Evolutionary conservation across 2,888 invertebrate genomes (phyloP).

Genomic region (Automeris io): DNA sequence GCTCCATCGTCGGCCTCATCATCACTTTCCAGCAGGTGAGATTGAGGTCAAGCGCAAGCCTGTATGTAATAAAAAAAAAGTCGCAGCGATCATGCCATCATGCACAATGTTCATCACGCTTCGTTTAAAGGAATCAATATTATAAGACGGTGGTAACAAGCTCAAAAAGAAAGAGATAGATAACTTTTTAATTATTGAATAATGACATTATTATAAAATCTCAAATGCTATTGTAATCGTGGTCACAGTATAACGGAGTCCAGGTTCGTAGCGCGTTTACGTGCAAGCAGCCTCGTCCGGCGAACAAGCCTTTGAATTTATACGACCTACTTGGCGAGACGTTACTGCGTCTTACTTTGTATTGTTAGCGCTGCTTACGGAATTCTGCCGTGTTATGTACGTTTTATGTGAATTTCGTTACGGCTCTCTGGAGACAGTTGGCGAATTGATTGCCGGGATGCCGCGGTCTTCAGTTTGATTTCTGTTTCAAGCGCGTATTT

Average conservation of each 20-base stretch:
- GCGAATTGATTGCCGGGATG: neutral
- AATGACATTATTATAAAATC: slow-evolving; percentile 1
- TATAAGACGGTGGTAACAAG: no score
- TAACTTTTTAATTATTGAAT: no score
- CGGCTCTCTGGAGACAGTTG: neutral
- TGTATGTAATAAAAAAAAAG: no score
- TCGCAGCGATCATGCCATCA: no score
- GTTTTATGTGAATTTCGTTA: slow-evolving; percentile 7
- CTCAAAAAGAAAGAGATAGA: no score
- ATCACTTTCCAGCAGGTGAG: no score
- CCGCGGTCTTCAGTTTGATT: neutral
- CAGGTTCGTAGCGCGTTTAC: slow-evolving; percentile 29
- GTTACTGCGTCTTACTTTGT: slow-evolving; percentile 30
- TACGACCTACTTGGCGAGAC: slow-evolving; percentile 50
- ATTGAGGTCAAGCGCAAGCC: no score
- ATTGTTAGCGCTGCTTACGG: slow-evolving; percentile 19
- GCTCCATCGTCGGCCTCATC: no score
- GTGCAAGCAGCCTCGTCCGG: slow-evolving; percentile 26
- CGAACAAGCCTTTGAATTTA: slow-evolving; percentile 46
- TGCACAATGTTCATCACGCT: no score
- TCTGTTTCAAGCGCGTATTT: neutral
- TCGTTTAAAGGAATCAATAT: no score
- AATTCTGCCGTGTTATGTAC: slow-evolving; percentile 18
- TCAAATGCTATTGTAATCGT: neutral
- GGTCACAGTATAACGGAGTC: slow-evolving; percentile 20